Percentiles rank a stretch among this genome's conserved stretches.
Conservation (phyloP, 2,888 invertebrate species). For the Papilio protenor region DNA sequence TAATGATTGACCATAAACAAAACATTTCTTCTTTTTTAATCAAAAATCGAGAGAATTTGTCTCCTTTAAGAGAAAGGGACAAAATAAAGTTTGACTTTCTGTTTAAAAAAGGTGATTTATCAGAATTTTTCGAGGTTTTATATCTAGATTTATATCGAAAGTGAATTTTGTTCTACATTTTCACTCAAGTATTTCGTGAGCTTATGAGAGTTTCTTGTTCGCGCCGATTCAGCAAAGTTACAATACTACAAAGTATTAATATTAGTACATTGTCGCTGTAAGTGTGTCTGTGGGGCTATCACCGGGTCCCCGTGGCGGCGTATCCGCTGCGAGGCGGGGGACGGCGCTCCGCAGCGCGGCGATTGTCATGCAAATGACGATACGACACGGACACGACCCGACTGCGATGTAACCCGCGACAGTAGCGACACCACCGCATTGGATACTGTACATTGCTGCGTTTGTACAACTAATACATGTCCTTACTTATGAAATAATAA, state of each 20-base stretch:
- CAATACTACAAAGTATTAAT: background rate
- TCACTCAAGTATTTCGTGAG: background rate
- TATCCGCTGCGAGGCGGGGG: slow-evolving; percentile 45
- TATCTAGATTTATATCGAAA: background rate
- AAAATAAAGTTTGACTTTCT: background rate
- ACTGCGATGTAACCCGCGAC: background rate
- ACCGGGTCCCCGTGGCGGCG: slow-evolving; percentile 2
- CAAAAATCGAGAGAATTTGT: background rate
- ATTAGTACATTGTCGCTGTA: background rate
- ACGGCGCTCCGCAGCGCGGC: slow-evolving; percentile 38
- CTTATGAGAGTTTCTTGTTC: background rate
- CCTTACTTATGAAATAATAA: background rate
- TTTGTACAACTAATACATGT: background rate
- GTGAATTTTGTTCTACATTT: background rate
- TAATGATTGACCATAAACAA: background rate
- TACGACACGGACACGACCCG: slow-evolving; percentile 50
- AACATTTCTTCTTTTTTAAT: background rate
- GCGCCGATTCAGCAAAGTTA: background rate
- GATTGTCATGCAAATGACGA: slow-evolving; percentile 58
- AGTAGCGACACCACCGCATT: background rate
- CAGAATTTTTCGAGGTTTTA: background rate
- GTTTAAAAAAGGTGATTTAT: background rate
- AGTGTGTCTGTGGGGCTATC: slow-evolving; percentile 6
- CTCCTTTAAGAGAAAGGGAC: background rate
- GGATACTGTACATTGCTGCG: slow-evolving; percentile 15